phyloP scores from a whole-genome alignment of 2,113 vertebrate species.

The Cervus canadensis region DNA sequence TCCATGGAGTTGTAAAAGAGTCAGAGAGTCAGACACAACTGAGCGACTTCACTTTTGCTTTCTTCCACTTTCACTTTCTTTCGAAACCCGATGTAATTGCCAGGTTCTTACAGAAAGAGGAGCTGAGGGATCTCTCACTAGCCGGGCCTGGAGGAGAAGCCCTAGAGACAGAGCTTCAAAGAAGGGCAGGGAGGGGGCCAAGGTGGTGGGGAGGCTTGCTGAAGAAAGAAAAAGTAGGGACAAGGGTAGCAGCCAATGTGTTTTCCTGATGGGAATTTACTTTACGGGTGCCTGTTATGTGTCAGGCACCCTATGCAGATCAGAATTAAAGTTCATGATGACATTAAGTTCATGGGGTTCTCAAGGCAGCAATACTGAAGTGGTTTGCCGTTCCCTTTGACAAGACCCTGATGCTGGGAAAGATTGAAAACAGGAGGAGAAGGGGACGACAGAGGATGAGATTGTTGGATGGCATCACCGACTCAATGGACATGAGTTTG shows the following conservation, averaged over 20 bases:
- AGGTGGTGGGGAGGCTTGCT: neutral
- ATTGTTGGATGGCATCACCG: no score
- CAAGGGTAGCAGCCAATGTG: accelerated
- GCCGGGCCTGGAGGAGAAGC: neutral
- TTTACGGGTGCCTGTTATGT: neutral
- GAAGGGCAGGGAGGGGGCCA: neutral
- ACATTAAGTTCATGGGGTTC: neutral
- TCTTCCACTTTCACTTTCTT: neutral
- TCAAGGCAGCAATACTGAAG: no score
- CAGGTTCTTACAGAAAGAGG: neutral
- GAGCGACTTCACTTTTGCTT: neutral
- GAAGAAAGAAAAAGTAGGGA: accelerated
- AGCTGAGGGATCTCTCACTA: neutral
- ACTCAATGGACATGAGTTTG: no score
- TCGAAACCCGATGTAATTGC: neutral
- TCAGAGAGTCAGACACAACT: neutral
- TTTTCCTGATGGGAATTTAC: neutral
- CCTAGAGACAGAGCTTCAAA: neutral
- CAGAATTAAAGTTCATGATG: neutral
- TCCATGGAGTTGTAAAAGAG: neutral
- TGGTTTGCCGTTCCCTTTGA: no score
- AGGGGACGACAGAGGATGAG: no score
- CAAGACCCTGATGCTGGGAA: no score
- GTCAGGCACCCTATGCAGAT: neutral
- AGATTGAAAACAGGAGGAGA: no score